Evolutionary conservation across 2,888 invertebrate species (phyloP).

Genomic region (Pristionchus arcanus): DNA sequence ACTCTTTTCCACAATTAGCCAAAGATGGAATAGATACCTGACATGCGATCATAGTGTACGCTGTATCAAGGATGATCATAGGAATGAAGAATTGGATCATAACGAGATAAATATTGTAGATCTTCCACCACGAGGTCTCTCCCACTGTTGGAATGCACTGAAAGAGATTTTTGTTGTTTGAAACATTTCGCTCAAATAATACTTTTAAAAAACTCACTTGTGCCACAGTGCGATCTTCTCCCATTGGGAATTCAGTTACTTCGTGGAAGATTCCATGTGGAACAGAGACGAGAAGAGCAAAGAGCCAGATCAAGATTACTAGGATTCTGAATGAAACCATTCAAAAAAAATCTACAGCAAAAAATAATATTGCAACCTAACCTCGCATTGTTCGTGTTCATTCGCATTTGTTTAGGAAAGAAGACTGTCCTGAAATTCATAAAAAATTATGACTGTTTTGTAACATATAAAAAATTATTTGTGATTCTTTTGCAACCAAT

Average conservation of each 20-base stretch:
- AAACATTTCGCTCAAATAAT: background rate
- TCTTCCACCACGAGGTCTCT: conserved; percentile 72
- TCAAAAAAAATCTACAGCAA: background rate
- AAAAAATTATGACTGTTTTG: background rate
- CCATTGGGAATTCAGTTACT: conserved; percentile 34
- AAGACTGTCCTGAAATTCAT: conserved; percentile 62
- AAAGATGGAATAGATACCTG: conserved; percentile 31
- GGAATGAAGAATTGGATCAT: conserved; percentile 86
- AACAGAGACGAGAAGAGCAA: conserved; percentile 67
- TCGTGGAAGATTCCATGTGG: conserved; percentile 72
- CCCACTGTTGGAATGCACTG: conserved; percentile 75
- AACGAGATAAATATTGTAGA: conserved; percentile 79
- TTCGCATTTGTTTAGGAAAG: conserved; percentile 65
- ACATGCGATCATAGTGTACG: conserved; percentile 88
- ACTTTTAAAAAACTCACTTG: conserved; percentile 31
- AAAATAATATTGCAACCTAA: background rate
- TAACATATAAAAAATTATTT: background rate
- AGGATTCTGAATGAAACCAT: conserved; percentile 57
- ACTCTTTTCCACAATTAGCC: too few relatives aligned
- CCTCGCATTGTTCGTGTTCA: conserved; percentile 64
- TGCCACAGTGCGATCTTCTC: background rate
- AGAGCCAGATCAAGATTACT: conserved; percentile 69
- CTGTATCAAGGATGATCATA: conserved; percentile 88
- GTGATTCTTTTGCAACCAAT: background rate
- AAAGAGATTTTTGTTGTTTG: background rate